A percentile compares a stretch with the other conserved stretches of the same genome.
phyloP scores from a whole-genome alignment of 2,888 invertebrate species.

The Synanthedon andrenaeformis region DNA sequence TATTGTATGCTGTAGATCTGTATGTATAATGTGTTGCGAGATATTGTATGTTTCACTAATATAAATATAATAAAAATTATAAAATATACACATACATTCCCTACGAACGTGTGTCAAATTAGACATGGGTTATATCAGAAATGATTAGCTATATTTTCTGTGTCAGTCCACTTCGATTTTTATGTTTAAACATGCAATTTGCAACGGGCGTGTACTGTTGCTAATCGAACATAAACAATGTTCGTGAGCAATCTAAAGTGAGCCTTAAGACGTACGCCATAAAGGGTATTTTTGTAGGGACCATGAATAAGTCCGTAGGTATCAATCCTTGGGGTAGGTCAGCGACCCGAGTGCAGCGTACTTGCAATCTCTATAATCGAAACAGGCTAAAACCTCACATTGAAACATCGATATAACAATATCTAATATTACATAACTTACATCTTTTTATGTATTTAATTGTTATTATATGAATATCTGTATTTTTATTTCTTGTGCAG shows the following conservation, averaged over 20 bases:
- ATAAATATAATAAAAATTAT: too few relatives aligned
- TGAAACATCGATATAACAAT: not conserved
- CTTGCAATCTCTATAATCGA: slow-evolving; percentile 18
- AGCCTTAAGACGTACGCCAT: not conserved
- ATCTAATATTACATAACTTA: too few relatives aligned
- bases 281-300: not conserved
- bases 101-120: too few relatives aligned
- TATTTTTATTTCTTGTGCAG: too few relatives aligned
- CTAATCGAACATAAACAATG: not conserved
- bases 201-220: not conserved
- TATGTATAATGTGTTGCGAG: too few relatives aligned
- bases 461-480: too few relatives aligned
- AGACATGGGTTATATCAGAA: too few relatives aligned
- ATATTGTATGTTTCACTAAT: too few relatives aligned
- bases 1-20: too few relatives aligned
- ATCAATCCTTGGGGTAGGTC: slow-evolving; percentile 42
- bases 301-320: not conserved
- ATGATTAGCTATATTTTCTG: too few relatives aligned
- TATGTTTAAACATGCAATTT: not conserved
- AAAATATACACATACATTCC: too few relatives aligned
- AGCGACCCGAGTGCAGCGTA: slow-evolving; percentile 27
- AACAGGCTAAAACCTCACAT: not conserved
- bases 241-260: not conserved
- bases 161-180: not conserved
- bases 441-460: too few relatives aligned